Evolutionary conservation across 2,888 invertebrate species (phyloP).

Genomic region (Tipula confusa): DNA sequence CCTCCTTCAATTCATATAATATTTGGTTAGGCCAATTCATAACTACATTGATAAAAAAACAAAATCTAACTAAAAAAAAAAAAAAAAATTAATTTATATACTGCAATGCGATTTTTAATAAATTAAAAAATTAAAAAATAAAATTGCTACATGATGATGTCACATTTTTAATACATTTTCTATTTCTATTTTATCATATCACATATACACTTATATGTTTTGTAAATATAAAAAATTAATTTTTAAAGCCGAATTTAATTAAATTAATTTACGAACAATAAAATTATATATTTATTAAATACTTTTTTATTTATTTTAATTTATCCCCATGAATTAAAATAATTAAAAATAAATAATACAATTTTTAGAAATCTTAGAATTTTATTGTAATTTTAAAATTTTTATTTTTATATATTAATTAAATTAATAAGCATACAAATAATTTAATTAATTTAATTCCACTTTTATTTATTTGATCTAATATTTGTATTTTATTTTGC

Average conservation of each 20-base stretch:
- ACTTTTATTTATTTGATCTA: background rate
- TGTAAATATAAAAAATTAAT: background rate
- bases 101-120: background rate
- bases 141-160: background rate
- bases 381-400: background rate
- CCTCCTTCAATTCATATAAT: background rate
- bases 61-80: background rate
- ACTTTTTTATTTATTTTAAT: background rate
- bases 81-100: background rate
- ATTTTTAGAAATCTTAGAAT: background rate
- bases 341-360: background rate
- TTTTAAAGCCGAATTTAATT: background rate
- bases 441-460: constrained; percentile 15
- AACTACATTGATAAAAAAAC: constrained; percentile 5
- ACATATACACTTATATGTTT: constrained; percentile 13
- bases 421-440: background rate
- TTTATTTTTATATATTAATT: background rate
- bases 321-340: constrained; percentile 20
- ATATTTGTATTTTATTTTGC: background rate
- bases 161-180: background rate
- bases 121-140: background rate
- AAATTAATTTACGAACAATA: background rate
- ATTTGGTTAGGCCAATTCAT: constrained; percentile 17
- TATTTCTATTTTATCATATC: background rate
- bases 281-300: constrained; percentile 3